phyloP scores from a whole-genome alignment of 2,888 invertebrate genomes.

The Sinotaia quadrata region DNA sequence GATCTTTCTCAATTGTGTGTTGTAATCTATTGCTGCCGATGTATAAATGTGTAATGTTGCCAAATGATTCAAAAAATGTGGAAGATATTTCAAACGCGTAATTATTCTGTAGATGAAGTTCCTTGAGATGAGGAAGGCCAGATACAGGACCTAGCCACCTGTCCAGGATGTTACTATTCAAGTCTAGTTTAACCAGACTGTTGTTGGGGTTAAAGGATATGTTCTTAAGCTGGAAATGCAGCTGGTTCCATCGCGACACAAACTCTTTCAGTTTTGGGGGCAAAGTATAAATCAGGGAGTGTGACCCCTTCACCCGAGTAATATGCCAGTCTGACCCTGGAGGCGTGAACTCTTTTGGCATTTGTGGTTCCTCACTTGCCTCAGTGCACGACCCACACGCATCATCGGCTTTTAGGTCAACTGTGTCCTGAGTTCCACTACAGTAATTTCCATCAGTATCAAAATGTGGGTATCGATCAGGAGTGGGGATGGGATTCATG shows the following conservation, averaged over 20 bases:
- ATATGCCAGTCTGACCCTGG: no score
- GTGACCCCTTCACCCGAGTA: no score
- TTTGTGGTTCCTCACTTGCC: no score
- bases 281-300: neutral
- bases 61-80: constrained; percentile 20
- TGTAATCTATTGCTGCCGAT: constrained; percentile 7
- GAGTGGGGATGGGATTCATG: neutral
- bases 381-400: no score
- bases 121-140: constrained; percentile 7
- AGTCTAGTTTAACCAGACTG: constrained; percentile 7
- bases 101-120: constrained; percentile 24
- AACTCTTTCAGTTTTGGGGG: constrained; percentile 8
- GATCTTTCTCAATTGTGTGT: neutral
- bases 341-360: no score
- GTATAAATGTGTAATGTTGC: constrained; percentile 1
- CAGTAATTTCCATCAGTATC: no score
- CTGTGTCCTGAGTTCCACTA: no score
- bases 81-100: neutral
- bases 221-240: constrained; percentile 20
- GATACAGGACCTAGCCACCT: constrained; percentile 19
- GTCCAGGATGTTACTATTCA: constrained; percentile 25
- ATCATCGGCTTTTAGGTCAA: no score
- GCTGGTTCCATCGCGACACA: constrained; percentile 14
- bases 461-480: neutral
- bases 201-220: constrained; percentile 22